phyloP scores from a whole-genome alignment of 2,797 vertebrate species.

The Anguilla pacifica region DNA sequence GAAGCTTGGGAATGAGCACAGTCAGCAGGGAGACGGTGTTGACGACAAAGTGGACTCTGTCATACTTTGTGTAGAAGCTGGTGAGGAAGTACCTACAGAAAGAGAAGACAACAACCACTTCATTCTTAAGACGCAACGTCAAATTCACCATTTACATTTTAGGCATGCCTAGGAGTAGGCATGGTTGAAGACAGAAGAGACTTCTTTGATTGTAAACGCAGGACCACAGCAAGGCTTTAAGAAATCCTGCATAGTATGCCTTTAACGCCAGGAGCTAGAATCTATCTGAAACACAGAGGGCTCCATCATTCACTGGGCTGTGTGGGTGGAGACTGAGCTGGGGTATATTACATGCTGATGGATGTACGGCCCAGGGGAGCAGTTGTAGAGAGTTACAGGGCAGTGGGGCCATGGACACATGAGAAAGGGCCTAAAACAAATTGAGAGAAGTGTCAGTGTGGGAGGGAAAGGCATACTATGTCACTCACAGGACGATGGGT shows the following conservation, averaged over 20 bases:
- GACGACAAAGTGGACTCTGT: slow-evolving; percentile 89
- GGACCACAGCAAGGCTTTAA: too few relatives aligned
- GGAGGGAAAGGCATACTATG: background rate
- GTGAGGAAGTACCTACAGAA: slow-evolving; percentile 89
- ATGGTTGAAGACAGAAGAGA: too few relatives aligned
- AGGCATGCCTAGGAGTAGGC: too few relatives aligned
- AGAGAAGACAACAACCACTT: background rate
- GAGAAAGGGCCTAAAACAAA: background rate
- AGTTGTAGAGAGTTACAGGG: background rate
- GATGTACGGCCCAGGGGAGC: background rate
- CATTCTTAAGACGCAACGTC: background rate
- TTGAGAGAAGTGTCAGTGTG: background rate
- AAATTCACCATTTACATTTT: background rate
- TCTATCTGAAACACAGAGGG: background rate
- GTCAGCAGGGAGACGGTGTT: slow-evolving; percentile 89
- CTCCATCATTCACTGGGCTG: background rate
- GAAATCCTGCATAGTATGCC: too few relatives aligned
- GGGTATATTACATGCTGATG: background rate
- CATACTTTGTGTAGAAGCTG: slow-evolving; percentile 99
- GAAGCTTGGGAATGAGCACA: slow-evolving; percentile 88
- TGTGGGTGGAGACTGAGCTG: background rate
- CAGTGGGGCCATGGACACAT: background rate
- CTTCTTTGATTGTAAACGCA: too few relatives aligned
- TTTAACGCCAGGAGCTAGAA: background rate
- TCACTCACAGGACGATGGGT: slow-evolving; percentile 91